Percentiles rank a stretch among this genome's conserved stretches.
Conservation (phyloP, 2,888 invertebrate species). For the Rosalia funebris region DNA sequence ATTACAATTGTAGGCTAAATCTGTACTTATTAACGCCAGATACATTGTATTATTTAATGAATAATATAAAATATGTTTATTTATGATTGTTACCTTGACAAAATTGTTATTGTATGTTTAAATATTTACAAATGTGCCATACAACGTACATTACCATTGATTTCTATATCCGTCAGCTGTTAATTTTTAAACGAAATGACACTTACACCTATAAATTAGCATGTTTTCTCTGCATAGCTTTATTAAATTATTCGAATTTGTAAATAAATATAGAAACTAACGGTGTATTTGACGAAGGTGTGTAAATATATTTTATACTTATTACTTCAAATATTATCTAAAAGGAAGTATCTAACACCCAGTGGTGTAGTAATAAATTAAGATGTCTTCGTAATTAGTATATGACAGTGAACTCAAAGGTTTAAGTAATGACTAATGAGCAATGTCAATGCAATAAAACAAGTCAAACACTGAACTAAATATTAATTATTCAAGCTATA, state of each 20-base stretch:
- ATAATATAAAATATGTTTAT: background rate
- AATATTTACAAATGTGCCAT: conserved; percentile 3
- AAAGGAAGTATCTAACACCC: too few species aligned
- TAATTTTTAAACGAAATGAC: conserved; percentile 19
- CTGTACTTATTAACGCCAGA: too few species aligned
- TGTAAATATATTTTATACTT: conserved; percentile 6
- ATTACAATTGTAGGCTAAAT: too few species aligned
- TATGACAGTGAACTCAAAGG: too few species aligned
- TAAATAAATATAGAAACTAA: conserved; percentile 19
- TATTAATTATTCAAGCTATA: too few species aligned
- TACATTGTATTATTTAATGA: too few species aligned
- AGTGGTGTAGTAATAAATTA: too few species aligned
- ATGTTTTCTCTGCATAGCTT: conserved; percentile 13
- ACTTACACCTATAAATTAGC: conserved; percentile 23
- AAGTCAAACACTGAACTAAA: too few species aligned
- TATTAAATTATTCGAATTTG: conserved; percentile 7
- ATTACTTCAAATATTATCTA: background rate
- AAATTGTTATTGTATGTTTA: background rate
- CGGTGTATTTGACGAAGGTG: conserved; percentile 10
- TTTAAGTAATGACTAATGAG: too few species aligned
- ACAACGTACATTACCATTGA: background rate
- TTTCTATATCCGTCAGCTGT: conserved; percentile 22
- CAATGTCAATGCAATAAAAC: too few species aligned
- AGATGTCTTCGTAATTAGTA: too few species aligned
- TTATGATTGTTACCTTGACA: background rate